phyloP scores from a whole-genome alignment of 1,140 invertebrate species.

The Vanessa atalanta region DNA sequence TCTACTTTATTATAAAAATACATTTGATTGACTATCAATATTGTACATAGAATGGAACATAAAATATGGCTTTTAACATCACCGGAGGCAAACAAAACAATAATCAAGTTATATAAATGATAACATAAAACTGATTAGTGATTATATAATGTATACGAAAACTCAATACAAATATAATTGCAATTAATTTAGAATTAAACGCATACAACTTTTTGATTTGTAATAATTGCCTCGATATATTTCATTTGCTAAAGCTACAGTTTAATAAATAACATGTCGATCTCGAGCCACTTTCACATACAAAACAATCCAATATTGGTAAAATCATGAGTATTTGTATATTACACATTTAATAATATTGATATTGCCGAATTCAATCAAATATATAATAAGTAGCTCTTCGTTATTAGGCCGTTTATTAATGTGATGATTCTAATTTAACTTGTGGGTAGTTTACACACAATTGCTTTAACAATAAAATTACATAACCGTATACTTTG shows the following conservation, averaged over 20 bases:
- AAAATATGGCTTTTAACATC: constrained; percentile 60
- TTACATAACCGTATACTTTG: constrained; percentile 41
- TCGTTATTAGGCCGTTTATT: constrained; percentile 25
- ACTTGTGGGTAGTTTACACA: constrained; percentile 4
- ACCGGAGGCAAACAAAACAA: constrained; percentile 29
- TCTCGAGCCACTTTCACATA: not conserved
- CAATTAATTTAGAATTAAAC: not conserved
- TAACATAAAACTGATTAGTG: not conserved
- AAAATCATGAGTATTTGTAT: constrained; percentile 31
- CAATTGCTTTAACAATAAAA: constrained; percentile 23
- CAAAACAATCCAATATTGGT: constrained; percentile 15
- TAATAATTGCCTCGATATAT: constrained; percentile 23
- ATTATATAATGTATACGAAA: constrained; percentile 14
- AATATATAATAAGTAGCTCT: not conserved
- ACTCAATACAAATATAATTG: not conserved
- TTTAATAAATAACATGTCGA: constrained; percentile 37
- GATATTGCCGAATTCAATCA: not conserved
- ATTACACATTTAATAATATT: constrained; percentile 4
- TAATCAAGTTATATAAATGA: not conserved
- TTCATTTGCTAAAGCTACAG: constrained; percentile 20
- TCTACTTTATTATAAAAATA: constrained; percentile 56
- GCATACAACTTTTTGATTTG: not conserved
- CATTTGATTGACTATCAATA: constrained; percentile 55
- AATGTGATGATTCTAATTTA: constrained; percentile 13
- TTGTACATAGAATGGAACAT: constrained; percentile 63